These are phyloP conservation scores for Drosophila navojoa DNA, from an alignment of 1,140 invertebrate species.

Conservation along the genomic window DNA sequence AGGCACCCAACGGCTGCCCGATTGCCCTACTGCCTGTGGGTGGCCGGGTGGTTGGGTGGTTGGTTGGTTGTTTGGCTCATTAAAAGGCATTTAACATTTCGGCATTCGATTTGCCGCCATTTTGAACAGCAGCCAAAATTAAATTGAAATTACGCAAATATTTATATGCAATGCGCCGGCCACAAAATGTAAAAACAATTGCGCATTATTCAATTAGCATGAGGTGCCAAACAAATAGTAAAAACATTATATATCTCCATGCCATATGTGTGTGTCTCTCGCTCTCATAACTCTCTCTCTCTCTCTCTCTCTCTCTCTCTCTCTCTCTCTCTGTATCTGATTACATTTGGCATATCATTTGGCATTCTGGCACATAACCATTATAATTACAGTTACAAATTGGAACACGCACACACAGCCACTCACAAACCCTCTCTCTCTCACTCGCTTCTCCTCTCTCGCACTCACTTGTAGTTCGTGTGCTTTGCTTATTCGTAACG, in stretches of 20 bases:
- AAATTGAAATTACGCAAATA: slow-evolving; percentile 49
- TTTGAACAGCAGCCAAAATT: slow-evolving; percentile 10
- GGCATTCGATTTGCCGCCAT: slow-evolving; percentile 9
- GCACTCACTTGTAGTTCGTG: background rate
- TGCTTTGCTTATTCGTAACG: slow-evolving; percentile 31
- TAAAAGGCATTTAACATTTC: slow-evolving; percentile 44
- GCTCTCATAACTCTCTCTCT: too few relatives aligned
- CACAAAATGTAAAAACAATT: slow-evolving; percentile 73
- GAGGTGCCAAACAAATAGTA: slow-evolving; percentile 37
- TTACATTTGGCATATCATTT: slow-evolving; percentile 34
- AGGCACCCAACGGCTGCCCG: background rate
- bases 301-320: too few relatives aligned
- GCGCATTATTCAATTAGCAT: slow-evolving; percentile 57
- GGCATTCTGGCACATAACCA: slow-evolving; percentile 31
- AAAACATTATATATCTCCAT: slow-evolving; percentile 7
- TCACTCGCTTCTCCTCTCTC: background rate
- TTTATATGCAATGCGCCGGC: slow-evolving; percentile 28
- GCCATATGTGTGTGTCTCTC: background rate
- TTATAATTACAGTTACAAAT: slow-evolving; percentile 55
- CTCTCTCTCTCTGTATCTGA: background rate
- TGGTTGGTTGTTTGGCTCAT: slow-evolving; percentile 11
- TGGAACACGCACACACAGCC: slow-evolving; percentile 13
- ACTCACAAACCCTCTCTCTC: background rate
- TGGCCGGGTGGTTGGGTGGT: too few relatives aligned
- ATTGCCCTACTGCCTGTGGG: background rate